Evolutionary conservation across 2,888 invertebrate genomes (phyloP), one percentile per base, ranked within the genome.

Genomic region (Alcis repandata): DNA sequence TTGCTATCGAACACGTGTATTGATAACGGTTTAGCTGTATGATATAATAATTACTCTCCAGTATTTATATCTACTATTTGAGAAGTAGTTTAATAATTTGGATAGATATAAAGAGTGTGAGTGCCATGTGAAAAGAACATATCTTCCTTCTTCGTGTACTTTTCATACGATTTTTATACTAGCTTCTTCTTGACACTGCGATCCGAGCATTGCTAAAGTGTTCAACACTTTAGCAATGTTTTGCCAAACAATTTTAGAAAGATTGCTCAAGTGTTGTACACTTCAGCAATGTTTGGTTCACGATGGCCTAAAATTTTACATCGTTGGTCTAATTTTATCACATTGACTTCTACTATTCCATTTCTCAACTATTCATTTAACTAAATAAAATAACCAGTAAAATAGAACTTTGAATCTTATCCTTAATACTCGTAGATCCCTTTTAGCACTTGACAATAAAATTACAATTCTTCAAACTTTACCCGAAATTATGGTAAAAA

Each of bases 41-140:
- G 32, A 41, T 56, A 45, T 33, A 17, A 17, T 20, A 11, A 13
- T 49, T 56, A 20, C 45, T 56, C 45, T 45, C 36, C 45, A 45
- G 45, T 56, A 45, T 56, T 15, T 27, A 53, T 40, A 53, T 20
- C 4, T n/a, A 19, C 32, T 8, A 33, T 43, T 45, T 43, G 10
- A 36, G 27, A 33, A 17, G 43, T 56, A 56, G 45, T 32, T 11
- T 54, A 8, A 33, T 56, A 32, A 45, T 45, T 32, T 43, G 43
- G 54, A 43, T 43, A 41, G 36, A 41, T 17, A 11, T 41, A 45
- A 33, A 43, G 20, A 57, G 63, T 59, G 58, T 52, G 68, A 59
- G 70, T 72, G 80, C 79, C 79, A 80, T 77, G 66, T 71, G 74
- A 70, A 68, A 71, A 58, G 48, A 48, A 74, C 73, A 74, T 74